phyloP scores from a whole-genome alignment of 2,113 vertebrate genomes.

The Rhombomys opimus region DNA sequence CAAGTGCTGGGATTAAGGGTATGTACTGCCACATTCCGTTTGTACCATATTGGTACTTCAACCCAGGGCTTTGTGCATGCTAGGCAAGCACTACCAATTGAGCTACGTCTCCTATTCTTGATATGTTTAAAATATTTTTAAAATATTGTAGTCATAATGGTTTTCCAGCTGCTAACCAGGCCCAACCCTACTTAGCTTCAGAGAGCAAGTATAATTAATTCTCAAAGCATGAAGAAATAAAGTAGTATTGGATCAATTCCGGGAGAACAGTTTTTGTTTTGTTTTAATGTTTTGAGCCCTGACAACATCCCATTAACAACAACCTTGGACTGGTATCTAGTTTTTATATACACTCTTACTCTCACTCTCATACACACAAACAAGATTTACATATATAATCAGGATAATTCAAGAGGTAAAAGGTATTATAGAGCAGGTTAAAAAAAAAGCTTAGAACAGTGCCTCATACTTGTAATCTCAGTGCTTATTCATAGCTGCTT shows the following conservation, averaged over 20 bases:
- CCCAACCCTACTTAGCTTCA: not conserved
- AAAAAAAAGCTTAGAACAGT: not conserved
- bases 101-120: not conserved
- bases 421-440: not conserved
- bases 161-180: not conserved
- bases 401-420: slow-evolving; percentile 21
- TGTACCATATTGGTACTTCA: not conserved
- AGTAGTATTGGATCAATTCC: not conserved
- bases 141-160: not conserved
- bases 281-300: slow-evolving; percentile 42
- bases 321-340: not conserved
- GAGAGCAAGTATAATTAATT: not conserved
- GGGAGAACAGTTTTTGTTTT: not conserved
- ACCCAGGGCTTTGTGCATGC: not conserved
- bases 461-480: not conserved
- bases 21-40: not conserved
- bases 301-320: not conserved
- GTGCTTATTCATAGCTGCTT: not conserved
- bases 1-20: not conserved
- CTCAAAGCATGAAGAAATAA: slow-evolving; percentile 40
- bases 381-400: not conserved
- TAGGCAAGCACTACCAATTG: not conserved
- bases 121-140: too few relatives aligned
- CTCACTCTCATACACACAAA: not conserved
- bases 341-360: too few relatives aligned